phyloP scores from a whole-genome alignment of 2,113 vertebrate genomes.

The Gadus chalcogrammus region DNA sequence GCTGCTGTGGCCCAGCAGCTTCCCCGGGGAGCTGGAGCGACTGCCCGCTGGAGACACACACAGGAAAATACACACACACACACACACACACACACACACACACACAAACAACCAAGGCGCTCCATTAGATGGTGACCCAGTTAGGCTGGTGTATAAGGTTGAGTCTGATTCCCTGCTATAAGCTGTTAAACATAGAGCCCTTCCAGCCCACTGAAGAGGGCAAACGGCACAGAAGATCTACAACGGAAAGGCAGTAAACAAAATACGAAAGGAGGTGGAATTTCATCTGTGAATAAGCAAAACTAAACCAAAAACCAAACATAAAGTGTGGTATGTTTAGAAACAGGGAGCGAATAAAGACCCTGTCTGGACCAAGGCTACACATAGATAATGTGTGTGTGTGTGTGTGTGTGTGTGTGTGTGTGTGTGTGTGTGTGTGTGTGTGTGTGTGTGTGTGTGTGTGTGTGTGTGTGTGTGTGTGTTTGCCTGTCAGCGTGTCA shows the following conservation, averaged over 20 bases:
- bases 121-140: too few relatives aligned
- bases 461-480: neutral
- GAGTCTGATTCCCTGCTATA: too few relatives aligned
- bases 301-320: slow-evolving; percentile 10
- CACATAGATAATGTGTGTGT: slow-evolving; percentile 19
- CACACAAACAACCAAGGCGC: neutral
- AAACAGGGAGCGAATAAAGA: too few relatives aligned
- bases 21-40: slow-evolving; percentile 93
- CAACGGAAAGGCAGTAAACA: too few relatives aligned
- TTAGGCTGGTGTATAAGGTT: too few relatives aligned
- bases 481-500: too few relatives aligned
- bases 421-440: neutral
- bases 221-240: neutral
- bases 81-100: neutral
- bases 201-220: too few relatives aligned
- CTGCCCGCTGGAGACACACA: slow-evolving; percentile 83
- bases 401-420: too few relatives aligned
- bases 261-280: neutral
- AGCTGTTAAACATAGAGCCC: too few relatives aligned
- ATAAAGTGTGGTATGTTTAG: neutral
- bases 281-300: slow-evolving; percentile 16
- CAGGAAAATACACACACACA: neutral
- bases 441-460: slow-evolving; percentile 3
- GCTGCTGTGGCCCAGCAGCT: slow-evolving; percentile 82
- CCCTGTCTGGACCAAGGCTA: too few relatives aligned